A percentile compares a stretch with the other conserved stretches of the same genome.
These are phyloP conservation scores for Rallus limicola DNA, from an alignment of 2,113 vertebrate species.

Conservation along the genomic window DNA sequence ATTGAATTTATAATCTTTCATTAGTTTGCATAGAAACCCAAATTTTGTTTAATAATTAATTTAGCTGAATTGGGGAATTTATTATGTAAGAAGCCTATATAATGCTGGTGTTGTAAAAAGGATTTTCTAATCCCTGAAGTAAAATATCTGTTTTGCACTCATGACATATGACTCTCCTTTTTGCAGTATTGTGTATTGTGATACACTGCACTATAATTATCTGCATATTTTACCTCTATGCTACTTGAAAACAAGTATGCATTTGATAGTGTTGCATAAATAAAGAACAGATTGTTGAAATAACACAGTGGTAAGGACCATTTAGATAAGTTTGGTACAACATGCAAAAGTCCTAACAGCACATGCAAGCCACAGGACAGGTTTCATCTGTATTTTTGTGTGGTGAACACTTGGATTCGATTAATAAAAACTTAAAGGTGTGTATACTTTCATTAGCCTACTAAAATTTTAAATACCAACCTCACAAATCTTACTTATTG, in stretches of 20 bases:
- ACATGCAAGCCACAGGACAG: not conserved
- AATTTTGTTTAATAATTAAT: conserved; percentile 24
- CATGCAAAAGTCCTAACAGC: not conserved
- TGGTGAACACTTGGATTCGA: not conserved
- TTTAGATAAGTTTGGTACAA: not conserved
- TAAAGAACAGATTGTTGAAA: not conserved
- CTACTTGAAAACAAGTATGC: not conserved
- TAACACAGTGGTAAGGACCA: not conserved
- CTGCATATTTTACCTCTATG: not conserved
- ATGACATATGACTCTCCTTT: not conserved
- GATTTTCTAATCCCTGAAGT: not conserved
- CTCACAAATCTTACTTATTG: not conserved
- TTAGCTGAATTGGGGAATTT: not conserved
- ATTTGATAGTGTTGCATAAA: not conserved
- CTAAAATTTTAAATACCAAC: not conserved
- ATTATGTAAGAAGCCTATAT: not conserved
- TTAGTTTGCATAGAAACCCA: not conserved
- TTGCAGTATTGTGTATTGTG: not conserved
- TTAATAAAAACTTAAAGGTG: not conserved
- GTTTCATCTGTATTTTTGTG: not conserved
- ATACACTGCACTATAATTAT: not conserved
- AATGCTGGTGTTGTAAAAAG: not conserved
- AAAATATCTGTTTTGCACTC: not conserved
- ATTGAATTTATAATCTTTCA: not conserved
- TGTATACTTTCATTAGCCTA: not conserved